Evolutionary conservation across 2,113 vertebrate species (phyloP).

Genomic region (Typhlomys cinereus): DNA sequence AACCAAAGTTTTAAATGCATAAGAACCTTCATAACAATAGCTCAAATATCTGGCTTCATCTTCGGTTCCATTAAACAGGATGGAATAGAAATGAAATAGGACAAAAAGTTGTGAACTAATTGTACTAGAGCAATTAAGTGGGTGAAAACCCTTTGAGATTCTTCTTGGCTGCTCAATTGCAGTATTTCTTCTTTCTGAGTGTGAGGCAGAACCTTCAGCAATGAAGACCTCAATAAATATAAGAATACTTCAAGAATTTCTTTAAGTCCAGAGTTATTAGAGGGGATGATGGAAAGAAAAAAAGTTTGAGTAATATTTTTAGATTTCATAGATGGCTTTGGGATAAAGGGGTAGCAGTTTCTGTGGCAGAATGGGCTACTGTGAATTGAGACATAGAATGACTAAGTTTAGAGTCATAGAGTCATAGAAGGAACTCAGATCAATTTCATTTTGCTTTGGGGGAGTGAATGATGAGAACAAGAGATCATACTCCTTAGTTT

Average conservation of each 20-base stretch:
- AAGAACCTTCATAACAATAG: neutral
- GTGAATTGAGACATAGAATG: neutral
- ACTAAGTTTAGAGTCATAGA: neutral
- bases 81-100: accelerated
- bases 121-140: accelerated
- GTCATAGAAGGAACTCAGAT: neutral
- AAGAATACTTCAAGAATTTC: neutral
- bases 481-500: neutral
- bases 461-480: neutral
- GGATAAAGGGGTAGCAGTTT: neutral
- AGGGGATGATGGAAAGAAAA: neutral
- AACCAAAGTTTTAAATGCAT: neutral
- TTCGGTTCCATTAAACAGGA: neutral
- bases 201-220: neutral
- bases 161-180: neutral
- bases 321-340: neutral
- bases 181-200: neutral
- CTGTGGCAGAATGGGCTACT: neutral
- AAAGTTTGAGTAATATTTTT: neutral
- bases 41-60: neutral
- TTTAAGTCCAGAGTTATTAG: neutral
- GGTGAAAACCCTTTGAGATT: neutral
- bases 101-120: too few relatives aligned
- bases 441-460: neutral
- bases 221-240: neutral